A percentile compares a stretch with the other conserved stretches of the same genome.
Evolutionary conservation across 2,113 vertebrate species (phyloP).

Genomic region (Odocoileus virginianus): DNA sequence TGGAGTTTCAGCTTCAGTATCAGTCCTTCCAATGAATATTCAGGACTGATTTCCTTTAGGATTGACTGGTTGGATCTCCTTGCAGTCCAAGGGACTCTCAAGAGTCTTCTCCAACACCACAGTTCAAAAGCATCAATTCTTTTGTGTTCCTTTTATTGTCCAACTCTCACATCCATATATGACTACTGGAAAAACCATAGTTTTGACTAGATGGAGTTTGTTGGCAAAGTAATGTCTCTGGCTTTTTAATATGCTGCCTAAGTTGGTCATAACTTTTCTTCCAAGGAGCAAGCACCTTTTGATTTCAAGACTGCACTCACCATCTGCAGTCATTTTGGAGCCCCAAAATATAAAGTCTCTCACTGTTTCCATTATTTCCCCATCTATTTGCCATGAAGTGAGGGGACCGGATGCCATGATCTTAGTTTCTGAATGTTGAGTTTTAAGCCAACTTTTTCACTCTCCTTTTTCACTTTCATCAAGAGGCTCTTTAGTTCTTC

Average conservation of each 20-base stretch:
- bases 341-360: neutral
- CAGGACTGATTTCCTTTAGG: neutral
- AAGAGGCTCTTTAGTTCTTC: neutral
- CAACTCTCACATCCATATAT: neutral
- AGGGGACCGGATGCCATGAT: neutral
- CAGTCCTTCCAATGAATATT: neutral
- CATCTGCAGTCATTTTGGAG: neutral
- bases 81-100: neutral
- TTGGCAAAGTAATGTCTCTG: neutral
- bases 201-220: neutral
- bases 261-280: neutral
- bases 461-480: neutral
- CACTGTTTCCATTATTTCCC: neutral
- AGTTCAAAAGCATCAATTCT: neutral
- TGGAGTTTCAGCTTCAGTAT: neutral
- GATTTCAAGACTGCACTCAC: neutral
- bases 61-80: neutral
- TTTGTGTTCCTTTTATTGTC: rapidly evolving
- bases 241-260: neutral
- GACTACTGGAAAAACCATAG: neutral
- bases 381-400: neutral
- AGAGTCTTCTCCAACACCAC: neutral
- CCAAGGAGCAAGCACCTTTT: neutral
- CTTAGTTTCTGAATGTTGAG: neutral
- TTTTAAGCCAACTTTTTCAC: neutral